Conservation (phyloP, 2,113 vertebrate genomes). For the Platanista minor region DNA sequence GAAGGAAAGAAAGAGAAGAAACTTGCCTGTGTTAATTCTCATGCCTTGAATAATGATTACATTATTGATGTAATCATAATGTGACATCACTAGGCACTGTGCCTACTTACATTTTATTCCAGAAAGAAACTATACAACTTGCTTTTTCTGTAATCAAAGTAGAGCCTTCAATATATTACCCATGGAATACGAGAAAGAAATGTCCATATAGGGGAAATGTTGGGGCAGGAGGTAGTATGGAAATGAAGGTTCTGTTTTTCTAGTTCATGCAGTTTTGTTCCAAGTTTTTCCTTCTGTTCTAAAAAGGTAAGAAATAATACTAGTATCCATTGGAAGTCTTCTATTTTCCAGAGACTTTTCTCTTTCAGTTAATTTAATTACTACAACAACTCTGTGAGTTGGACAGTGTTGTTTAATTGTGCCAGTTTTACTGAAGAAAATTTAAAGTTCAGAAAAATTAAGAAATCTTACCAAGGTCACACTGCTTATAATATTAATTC, state of each 20-base stretch:
- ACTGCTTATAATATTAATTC: background rate
- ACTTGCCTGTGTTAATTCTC: background rate
- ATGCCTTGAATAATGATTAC: background rate
- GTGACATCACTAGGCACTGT: background rate
- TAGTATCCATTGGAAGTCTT: background rate
- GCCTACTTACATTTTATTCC: background rate
- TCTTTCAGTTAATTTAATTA: background rate
- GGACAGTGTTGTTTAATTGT: background rate
- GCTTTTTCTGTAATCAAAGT: background rate
- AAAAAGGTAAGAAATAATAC: background rate
- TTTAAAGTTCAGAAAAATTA: slow-evolving; percentile 15
- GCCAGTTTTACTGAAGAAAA: background rate
- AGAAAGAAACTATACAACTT: background rate
- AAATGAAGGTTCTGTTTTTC: background rate
- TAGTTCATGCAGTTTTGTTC: background rate
- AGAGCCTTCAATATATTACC: background rate
- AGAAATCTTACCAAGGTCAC: background rate
- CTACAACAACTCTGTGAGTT: background rate
- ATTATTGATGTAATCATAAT: background rate
- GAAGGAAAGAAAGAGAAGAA: background rate
- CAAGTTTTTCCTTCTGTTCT: background rate
- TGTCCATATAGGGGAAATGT: background rate
- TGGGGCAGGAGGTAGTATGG: accelerated
- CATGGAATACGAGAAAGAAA: background rate
- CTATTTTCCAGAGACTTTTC: background rate